Percentiles rank a stretch among this genome's conserved stretches.
Evolutionary conservation across 2,797 vertebrate species (phyloP).

Genomic region (Sylvia borin): DNA sequence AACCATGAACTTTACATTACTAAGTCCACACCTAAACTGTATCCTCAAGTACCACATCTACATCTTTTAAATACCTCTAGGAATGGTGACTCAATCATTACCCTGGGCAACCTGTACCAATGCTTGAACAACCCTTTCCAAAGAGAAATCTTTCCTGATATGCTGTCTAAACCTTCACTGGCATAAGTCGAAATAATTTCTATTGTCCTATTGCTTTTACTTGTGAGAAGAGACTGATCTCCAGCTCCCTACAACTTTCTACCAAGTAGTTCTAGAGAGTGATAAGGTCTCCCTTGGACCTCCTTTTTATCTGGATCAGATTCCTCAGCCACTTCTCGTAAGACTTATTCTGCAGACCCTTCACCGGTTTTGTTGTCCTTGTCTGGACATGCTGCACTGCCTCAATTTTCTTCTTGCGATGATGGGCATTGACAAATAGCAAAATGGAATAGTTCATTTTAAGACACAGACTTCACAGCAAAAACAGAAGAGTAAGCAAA

Average conservation of each 20-base stretch:
- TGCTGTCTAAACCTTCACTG: neutral
- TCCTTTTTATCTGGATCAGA: neutral
- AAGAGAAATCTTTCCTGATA: neutral
- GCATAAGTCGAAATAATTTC: neutral
- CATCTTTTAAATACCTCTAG: neutral
- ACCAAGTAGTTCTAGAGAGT: neutral
- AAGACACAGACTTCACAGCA: neutral
- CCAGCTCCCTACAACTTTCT: neutral
- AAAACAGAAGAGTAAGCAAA: neutral
- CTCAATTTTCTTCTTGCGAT: neutral
- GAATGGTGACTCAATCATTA: neutral
- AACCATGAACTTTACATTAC: neutral
- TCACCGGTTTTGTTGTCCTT: neutral
- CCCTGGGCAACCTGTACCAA: too few relatives aligned
- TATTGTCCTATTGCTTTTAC: neutral
- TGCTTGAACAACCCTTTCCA: neutral
- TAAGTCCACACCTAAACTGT: fast-evolving
- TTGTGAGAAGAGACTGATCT: neutral
- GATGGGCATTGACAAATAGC: neutral
- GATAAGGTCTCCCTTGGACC: neutral
- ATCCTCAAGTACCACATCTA: neutral
- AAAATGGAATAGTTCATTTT: neutral
- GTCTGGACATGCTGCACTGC: neutral
- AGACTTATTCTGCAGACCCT: neutral
- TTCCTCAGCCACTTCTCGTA: neutral